Evolutionary conservation across 2,113 vertebrate species (phyloP), one percentile per base, ranked within the genome.

Genomic region (Psammodynastes pulverulentus): DNA sequence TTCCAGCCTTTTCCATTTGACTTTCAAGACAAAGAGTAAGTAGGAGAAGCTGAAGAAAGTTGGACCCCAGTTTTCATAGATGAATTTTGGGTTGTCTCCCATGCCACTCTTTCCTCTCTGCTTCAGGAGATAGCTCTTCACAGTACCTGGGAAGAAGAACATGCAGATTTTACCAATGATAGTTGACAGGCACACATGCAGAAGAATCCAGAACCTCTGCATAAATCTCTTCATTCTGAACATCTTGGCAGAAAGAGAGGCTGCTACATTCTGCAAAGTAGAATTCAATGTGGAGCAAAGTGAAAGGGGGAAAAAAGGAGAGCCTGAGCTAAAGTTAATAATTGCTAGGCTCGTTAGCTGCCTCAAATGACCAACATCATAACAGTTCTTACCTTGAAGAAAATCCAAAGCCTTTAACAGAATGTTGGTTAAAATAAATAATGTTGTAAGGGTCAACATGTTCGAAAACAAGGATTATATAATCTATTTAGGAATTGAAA

Each of bases 41-140:
- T 98, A 98, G 0, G 89, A 92, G 13, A 94, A 51, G 4, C 97
- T 97, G 86, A 95, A 96, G 29, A 99, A 98, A 0, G 98, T 98
- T 0, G 97, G 98, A 17, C 98, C 98, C 99, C 99, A 99, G 86
- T 99, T 98, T 89, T 99, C 98, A 0, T 97, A 99, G 43, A 91
- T 95, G 92, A 99, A 99, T 9, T 94, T 97, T 0, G 98, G 98
- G 29, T 99, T 98, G 88, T 94, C 49, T 3, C 96, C 95, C 97
- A 98, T 98, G 5, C 97, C 97, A 15, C 48, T 95, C 91, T 94
- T 97, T 90, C 97, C 93, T 0, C 98, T 98, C 88, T 96, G 88
- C 93, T 97, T 98, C 4, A 99, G 92, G 91, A 98, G 96, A 0
- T 96, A 67, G 53, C 92, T 97, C 95, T 96, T 98, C 92, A 95